phyloP scores from a whole-genome alignment of 2,797 vertebrate genomes.

The Picus viridis region DNA sequence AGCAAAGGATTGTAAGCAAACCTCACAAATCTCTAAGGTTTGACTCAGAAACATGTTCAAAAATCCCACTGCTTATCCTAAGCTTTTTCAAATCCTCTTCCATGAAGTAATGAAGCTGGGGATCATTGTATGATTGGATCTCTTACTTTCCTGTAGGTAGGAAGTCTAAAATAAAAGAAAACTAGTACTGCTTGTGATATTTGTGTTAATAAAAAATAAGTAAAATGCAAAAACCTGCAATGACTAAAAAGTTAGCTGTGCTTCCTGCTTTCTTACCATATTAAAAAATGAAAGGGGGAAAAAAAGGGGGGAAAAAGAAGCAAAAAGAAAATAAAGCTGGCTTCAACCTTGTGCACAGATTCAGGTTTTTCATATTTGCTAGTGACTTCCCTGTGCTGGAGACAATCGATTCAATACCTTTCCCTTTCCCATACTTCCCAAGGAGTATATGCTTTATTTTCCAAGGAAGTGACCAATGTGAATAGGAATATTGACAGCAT shows the following conservation, averaged over 20 bases:
- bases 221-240: neutral
- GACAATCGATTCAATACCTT: neutral
- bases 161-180: slow-evolving; percentile 13
- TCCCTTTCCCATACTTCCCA: neutral
- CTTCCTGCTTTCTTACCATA: neutral
- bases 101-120: slow-evolving; percentile 1
- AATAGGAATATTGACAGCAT: slow-evolving; percentile 3
- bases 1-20: slow-evolving; percentile 11
- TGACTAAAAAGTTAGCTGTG: fast-evolving
- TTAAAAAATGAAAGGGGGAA: no score
- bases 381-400: neutral
- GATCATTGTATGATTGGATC: slow-evolving; percentile 9
- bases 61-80: slow-evolving; percentile 46
- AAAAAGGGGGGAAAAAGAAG: neutral
- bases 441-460: neutral
- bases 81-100: slow-evolving; percentile 41
- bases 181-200: neutral
- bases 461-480: neutral
- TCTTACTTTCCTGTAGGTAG: neutral
- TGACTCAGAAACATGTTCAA: slow-evolving; percentile 18
- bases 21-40: slow-evolving; percentile 39
- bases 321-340: neutral
- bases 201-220: neutral
- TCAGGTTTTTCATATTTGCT: neutral
- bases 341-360: neutral